phyloP scores from a whole-genome alignment of 2,888 invertebrate species.

The Holacanthella duospinosa region DNA sequence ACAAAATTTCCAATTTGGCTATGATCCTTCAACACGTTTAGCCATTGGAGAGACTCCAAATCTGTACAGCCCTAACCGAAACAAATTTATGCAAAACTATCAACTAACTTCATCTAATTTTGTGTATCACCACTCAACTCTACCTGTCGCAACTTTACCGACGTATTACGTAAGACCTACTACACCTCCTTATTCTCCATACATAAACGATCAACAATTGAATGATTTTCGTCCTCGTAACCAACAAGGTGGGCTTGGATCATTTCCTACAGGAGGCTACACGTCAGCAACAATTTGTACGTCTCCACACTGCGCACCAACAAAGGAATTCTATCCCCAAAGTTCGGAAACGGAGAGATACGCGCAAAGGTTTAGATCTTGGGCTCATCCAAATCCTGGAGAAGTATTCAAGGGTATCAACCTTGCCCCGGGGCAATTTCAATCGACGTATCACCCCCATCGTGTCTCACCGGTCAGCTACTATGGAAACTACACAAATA shows the following conservation, averaged over 20 bases:
- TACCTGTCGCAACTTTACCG: too few relatives aligned
- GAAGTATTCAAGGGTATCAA: not conserved
- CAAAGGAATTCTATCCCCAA: too few relatives aligned
- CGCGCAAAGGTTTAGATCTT: not conserved
- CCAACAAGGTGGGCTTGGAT: not conserved
- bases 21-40: too few relatives aligned
- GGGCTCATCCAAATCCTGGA: not conserved
- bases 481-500: constrained; percentile 1
- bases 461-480: not conserved
- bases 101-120: too few relatives aligned
- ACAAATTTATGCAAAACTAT: too few relatives aligned
- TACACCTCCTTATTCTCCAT: too few relatives aligned
- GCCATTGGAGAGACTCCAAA: too few relatives aligned
- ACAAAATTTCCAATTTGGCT: too few relatives aligned
- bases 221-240: not conserved
- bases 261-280: not conserved
- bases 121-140: too few relatives aligned
- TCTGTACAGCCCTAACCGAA: too few relatives aligned
- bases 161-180: too few relatives aligned
- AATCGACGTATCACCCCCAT: not conserved
- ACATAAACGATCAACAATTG: not conserved
- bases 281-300: not conserved
- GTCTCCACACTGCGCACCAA: not conserved
- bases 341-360: not conserved
- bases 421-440: not conserved